Percentiles rank a stretch among this genome's conserved stretches.
phyloP scores from a whole-genome alignment of 2,797 vertebrate species.

The Periparus ater region DNA sequence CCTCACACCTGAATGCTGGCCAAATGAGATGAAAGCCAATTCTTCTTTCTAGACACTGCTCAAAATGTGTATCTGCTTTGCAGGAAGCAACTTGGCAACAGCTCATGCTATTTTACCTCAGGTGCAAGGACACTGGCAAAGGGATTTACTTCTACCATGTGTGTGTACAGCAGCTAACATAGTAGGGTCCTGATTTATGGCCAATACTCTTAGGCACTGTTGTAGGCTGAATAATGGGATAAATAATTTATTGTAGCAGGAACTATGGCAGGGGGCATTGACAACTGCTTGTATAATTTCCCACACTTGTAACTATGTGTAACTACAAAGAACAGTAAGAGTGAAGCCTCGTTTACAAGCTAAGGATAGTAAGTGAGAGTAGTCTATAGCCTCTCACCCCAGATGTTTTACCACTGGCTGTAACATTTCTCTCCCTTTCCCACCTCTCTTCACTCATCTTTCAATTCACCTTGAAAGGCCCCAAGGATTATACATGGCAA shows the following conservation, averaged over 20 bases:
- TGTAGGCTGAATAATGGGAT: not conserved
- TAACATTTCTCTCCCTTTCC: not conserved
- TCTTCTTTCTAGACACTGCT: not conserved
- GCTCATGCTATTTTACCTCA: not conserved
- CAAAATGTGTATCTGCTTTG: not conserved
- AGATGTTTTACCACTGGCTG: not conserved
- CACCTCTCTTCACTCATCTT: not conserved
- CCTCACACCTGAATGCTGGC: not conserved
- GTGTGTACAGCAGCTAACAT: not conserved
- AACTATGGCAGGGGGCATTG: not conserved
- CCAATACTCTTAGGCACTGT: not conserved
- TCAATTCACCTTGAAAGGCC: conserved; percentile 19
- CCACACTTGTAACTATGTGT: not conserved
- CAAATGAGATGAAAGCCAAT: not conserved
- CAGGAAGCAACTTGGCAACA: not conserved
- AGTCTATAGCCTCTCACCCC: not conserved
- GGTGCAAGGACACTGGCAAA: not conserved
- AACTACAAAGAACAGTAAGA: not conserved
- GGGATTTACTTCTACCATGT: not conserved
- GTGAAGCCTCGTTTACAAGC: not conserved
- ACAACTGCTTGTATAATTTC: not conserved
- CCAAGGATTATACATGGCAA: not conserved
- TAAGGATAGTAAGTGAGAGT: not conserved
- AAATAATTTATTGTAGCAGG: not conserved
- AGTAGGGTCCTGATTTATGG: not conserved